These are phyloP conservation scores for Epinephelus coioides DNA, from an alignment of 2,797 vertebrate species.

Conservation along the genomic window DNA sequence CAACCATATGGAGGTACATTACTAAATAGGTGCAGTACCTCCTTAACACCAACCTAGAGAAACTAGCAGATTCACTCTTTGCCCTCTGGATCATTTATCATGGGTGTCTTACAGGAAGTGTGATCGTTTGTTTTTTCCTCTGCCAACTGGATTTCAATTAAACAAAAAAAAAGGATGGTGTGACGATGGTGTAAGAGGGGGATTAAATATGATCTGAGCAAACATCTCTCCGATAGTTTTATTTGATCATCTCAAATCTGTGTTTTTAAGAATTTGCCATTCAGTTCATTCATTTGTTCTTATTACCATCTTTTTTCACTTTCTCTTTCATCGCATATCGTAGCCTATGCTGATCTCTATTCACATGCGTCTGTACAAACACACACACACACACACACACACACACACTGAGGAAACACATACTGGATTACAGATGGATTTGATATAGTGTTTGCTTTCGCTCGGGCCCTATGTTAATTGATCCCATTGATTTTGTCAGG, in stretches of 20 bases:
- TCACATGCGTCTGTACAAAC: not conserved
- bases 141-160: no score
- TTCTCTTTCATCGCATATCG: slow-evolving; percentile 20
- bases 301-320: slow-evolving; percentile 4
- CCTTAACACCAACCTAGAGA: not conserved
- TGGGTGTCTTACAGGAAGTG: not conserved
- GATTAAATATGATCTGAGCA: not conserved
- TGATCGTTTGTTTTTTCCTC: not conserved
- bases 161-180: no score
- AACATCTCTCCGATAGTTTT: not conserved
- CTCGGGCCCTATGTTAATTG: slow-evolving; percentile 67
- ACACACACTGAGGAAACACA: slow-evolving; percentile 33
- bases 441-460: slow-evolving; percentile 72
- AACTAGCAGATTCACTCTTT: not conserved
- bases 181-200: no score
- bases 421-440: slow-evolving; percentile 69
- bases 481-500: slow-evolving; percentile 76
- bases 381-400: not conserved
- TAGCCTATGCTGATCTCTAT: slow-evolving; percentile 7
- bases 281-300: no score
- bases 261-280: no score
- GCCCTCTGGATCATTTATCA: not conserved
- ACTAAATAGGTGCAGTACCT: not conserved
- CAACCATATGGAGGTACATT: not conserved
- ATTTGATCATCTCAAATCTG: no score